phyloP scores from a whole-genome alignment of 2,797 vertebrate genomes.

The Heliangelus exortis region DNA sequence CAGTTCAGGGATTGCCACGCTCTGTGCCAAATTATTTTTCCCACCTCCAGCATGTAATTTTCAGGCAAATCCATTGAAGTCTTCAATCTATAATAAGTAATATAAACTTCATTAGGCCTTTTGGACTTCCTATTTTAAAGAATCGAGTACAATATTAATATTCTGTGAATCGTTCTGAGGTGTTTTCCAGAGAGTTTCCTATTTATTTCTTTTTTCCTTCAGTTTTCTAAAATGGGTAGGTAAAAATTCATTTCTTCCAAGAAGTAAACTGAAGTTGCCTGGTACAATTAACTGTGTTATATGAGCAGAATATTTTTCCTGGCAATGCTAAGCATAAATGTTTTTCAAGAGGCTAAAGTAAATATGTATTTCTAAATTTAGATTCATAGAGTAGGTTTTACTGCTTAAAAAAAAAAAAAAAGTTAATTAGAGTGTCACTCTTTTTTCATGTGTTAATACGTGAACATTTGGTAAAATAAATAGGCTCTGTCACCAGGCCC shows the following conservation, averaged over 20 bases:
- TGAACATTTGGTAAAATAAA: background rate
- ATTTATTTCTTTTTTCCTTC: background rate
- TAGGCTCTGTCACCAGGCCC: background rate
- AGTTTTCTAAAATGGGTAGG: background rate
- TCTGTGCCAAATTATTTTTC: background rate
- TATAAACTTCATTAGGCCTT: background rate
- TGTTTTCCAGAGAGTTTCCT: background rate
- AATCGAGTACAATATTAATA: background rate
- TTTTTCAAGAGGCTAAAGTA: background rate
- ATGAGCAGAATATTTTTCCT: background rate
- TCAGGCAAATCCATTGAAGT: background rate
- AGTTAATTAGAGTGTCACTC: constrained; percentile 28
- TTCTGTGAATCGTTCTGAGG: background rate
- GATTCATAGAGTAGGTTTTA: background rate
- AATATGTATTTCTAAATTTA: background rate
- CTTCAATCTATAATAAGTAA: constrained; percentile 38
- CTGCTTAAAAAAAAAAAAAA: background rate
- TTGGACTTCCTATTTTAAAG: background rate
- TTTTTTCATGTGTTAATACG: background rate
- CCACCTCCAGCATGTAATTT: background rate
- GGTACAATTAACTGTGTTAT: background rate
- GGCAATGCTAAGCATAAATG: background rate
- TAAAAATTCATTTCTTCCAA: background rate
- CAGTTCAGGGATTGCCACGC: background rate
- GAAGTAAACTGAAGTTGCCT: background rate